Conservation (phyloP, 2,113 vertebrate genomes). For the Brachyistius frenatus region DNA sequence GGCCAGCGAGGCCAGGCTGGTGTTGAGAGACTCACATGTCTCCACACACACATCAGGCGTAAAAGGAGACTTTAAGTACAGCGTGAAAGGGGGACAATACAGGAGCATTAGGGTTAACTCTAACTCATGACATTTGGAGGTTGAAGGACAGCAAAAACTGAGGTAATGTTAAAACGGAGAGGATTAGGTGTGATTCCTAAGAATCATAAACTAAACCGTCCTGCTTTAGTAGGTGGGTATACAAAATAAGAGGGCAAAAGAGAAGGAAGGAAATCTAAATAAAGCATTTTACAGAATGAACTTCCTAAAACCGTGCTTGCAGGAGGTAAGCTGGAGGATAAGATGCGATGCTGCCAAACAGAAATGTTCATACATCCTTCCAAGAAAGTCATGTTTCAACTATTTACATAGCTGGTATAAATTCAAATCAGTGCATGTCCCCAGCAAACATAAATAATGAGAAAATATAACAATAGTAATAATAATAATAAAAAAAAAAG, state of each 20-base stretch:
- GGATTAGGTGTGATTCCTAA: background rate
- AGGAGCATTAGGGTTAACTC: conserved; percentile 32
- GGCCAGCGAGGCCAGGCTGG: conserved; percentile 69
- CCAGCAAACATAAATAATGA: background rate
- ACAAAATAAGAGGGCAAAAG: background rate
- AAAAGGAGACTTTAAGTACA: conserved; percentile 57
- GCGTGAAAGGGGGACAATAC: conserved; percentile 35
- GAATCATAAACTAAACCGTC: background rate
- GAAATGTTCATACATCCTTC: background rate
- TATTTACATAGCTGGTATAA: conserved; percentile 5
- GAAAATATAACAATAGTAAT: background rate
- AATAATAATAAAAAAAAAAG: background rate
- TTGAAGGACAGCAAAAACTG: background rate
- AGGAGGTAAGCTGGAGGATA: background rate
- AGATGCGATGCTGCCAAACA: background rate
- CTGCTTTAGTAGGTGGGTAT: background rate
- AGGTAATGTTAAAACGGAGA: background rate
- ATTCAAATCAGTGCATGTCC: background rate
- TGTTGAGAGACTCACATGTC: conserved; percentile 74
- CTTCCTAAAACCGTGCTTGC: background rate
- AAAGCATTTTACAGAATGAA: background rate
- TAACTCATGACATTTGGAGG: conserved; percentile 1
- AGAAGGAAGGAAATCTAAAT: conserved; percentile 23
- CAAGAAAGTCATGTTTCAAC: background rate
- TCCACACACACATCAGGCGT: conserved; percentile 59